Conservation (phyloP, 1,140 invertebrate genomes). For the Drosophila mayri region DNA sequence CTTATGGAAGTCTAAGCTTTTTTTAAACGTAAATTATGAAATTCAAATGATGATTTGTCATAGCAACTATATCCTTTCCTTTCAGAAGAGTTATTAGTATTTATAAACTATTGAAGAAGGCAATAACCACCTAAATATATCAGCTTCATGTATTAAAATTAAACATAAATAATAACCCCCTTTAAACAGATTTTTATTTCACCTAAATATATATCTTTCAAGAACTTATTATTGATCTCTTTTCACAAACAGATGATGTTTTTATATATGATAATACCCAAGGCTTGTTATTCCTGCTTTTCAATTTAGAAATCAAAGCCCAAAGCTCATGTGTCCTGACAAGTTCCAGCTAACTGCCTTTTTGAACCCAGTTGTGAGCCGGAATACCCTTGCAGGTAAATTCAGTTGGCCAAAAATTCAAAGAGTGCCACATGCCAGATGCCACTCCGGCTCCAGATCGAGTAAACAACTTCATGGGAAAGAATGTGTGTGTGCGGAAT, state of each 20-base stretch:
- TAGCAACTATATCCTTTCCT: background rate
- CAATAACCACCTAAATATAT: too few species aligned
- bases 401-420: constrained; percentile 31
- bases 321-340: constrained; percentile 9
- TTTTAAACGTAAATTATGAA: too few species aligned
- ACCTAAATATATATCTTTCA: background rate
- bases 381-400: constrained; percentile 46
- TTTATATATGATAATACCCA: background rate
- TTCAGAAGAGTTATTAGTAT: background rate
- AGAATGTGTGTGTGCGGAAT: constrained; percentile 42
- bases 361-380: constrained; percentile 7
- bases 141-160: background rate
- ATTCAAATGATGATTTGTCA: too few species aligned
- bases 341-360: constrained; percentile 21
- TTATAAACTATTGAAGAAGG: background rate
- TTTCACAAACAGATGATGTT: constrained; percentile 9
- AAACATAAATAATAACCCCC: background rate
- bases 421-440: constrained; percentile 46
- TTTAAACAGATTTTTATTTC: background rate
- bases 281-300: constrained; percentile 6
- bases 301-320: background rate
- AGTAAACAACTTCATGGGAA: constrained; percentile 53
- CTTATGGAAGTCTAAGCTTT: too few species aligned
- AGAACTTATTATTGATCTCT: background rate
- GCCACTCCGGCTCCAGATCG: constrained; percentile 31